These are phyloP conservation scores for Tragelaphus buxtoni DNA, from an alignment of 2,113 vertebrate species.

Conservation along the genomic window DNA sequence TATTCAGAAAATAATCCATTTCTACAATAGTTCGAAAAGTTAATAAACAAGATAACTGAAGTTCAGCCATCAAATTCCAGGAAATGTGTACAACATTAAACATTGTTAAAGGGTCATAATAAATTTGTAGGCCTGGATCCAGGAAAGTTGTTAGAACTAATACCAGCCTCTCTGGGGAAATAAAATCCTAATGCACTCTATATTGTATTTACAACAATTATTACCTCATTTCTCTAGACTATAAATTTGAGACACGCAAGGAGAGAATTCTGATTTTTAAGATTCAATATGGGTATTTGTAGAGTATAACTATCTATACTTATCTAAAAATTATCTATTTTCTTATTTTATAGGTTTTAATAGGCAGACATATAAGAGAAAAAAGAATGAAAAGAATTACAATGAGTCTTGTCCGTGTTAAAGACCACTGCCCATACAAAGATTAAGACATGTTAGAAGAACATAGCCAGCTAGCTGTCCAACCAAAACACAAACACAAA, in stretches of 20 bases:
- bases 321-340: background rate
- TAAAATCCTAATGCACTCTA: constrained; percentile 4
- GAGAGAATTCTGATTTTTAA: background rate
- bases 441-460: background rate
- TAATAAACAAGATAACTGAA: constrained; percentile 26
- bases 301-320: background rate
- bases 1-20: constrained; percentile 15
- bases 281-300: background rate
- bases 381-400: background rate
- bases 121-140: background rate
- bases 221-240: constrained; percentile 23
- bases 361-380: background rate
- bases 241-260: background rate
- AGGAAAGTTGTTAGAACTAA: background rate
- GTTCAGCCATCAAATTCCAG: background rate
- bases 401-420: background rate
- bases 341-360: background rate
- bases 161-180: background rate
- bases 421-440: background rate
- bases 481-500: constrained; percentile 29
- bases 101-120: background rate
- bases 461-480: background rate
- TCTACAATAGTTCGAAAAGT: background rate
- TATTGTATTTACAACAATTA: background rate
- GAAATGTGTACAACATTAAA: background rate